phyloP scores from a whole-genome alignment of 2,113 vertebrate genomes.

The Vireo altiloquus region DNA sequence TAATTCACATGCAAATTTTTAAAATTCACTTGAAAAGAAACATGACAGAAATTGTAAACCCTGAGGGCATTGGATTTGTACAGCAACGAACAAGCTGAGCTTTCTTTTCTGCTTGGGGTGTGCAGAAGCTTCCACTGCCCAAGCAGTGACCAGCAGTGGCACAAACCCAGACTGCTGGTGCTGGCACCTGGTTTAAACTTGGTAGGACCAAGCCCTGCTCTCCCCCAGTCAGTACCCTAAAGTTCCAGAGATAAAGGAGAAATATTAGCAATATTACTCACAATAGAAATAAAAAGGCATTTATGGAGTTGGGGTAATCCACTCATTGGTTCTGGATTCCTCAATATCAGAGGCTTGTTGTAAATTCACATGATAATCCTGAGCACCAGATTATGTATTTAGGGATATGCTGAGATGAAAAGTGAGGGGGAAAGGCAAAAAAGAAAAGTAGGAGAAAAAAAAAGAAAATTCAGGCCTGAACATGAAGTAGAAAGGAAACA shows the following conservation, averaged over 20 bases:
- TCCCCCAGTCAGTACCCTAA: neutral
- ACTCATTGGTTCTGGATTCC: neutral
- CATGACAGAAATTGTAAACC: neutral
- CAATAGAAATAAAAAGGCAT: neutral
- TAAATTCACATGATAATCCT: neutral
- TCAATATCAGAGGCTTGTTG: neutral
- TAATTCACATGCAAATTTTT: neutral
- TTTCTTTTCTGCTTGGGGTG: neutral
- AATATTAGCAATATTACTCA: neutral
- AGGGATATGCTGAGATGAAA: neutral
- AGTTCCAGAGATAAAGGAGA: neutral
- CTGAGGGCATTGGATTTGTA: neutral
- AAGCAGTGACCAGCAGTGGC: neutral
- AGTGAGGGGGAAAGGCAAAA: neutral
- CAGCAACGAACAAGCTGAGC: neutral
- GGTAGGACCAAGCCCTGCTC: neutral
- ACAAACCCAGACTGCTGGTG: neutral
- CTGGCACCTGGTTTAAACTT: neutral
- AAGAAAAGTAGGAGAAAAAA: rapidly evolving
- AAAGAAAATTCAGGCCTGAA: neutral
- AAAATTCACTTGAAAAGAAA: neutral
- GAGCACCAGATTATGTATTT: neutral
- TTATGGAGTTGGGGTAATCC: neutral
- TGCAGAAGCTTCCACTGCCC: neutral
- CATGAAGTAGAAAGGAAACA: neutral